These are phyloP conservation scores for Rattus norvegicus DNA, from an alignment of 2,113 vertebrate species.

Conservation along the genomic window GRCr8 NC_086024.1:76455501-76456000, in stretches of 20 bases:
- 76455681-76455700: constrained; percentile 16
- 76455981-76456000: background rate
- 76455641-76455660: constrained; percentile 56
- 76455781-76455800: constrained; percentile 38
- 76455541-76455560: constrained; percentile 47
- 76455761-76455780: background rate
- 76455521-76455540: constrained; percentile 60
- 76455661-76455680: constrained; percentile 49
- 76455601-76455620: constrained; percentile 65
- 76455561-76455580: constrained; percentile 61
- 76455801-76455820: background rate
- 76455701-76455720: constrained; percentile 35
- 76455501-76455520: background rate
- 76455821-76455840: background rate
- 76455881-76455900: background rate
- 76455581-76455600: constrained; percentile 63
- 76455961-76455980: background rate
- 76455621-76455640: constrained; percentile 37
- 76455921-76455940: too few species aligned
- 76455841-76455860: background rate
- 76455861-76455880: too few species aligned
- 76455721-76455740: constrained; percentile 26
- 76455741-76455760: constrained; percentile 51
- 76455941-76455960: background rate
- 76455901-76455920: background rate